A percentile compares a stretch with the other conserved stretches of the same genome.
These are phyloP conservation scores for Heterodera schachtii DNA, from an alignment of 1,140 invertebrate genomes.

Conservation along the genomic window DNA sequence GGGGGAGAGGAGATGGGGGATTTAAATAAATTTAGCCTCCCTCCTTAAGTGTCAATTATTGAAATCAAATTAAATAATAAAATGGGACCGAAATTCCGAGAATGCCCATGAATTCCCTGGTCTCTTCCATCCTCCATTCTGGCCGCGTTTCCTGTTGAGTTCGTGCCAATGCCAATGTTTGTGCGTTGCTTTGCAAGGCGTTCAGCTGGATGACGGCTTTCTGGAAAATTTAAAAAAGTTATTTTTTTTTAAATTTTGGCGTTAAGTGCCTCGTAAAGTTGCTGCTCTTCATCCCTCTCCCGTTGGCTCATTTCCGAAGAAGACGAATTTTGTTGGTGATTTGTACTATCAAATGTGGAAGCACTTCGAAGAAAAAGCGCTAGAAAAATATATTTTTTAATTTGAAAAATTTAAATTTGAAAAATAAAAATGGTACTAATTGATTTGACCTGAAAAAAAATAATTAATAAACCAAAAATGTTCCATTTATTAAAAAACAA, in stretches of 20 bases:
- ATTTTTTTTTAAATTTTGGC: background rate
- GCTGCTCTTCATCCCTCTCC: background rate
- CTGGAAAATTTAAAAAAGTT: constrained; percentile 10
- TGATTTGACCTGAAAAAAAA: no score
- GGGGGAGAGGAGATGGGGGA: background rate
- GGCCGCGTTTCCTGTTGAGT: constrained; percentile 8
- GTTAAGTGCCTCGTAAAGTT: background rate
- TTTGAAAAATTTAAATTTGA: background rate
- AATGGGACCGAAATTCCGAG: constrained; percentile 30
- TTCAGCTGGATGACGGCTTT: constrained; percentile 35
- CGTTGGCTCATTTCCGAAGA: background rate
- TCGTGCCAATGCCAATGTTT: constrained; percentile 24
- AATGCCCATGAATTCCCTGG: constrained; percentile 15
- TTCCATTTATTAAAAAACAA: no score
- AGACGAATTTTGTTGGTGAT: background rate
- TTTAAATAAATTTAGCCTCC: background rate
- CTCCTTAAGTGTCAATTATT: no score
- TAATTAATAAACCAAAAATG: background rate
- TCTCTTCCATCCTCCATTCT: constrained; percentile 30
- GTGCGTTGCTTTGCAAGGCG: constrained; percentile 40
- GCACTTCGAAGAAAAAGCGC: background rate
- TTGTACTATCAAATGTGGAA: background rate
- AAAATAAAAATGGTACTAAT: background rate
- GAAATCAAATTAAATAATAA: background rate
- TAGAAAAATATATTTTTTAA: background rate